Conservation (phyloP, 2,797 vertebrate species). For the Phrynocephalus guinanensis region DNA sequence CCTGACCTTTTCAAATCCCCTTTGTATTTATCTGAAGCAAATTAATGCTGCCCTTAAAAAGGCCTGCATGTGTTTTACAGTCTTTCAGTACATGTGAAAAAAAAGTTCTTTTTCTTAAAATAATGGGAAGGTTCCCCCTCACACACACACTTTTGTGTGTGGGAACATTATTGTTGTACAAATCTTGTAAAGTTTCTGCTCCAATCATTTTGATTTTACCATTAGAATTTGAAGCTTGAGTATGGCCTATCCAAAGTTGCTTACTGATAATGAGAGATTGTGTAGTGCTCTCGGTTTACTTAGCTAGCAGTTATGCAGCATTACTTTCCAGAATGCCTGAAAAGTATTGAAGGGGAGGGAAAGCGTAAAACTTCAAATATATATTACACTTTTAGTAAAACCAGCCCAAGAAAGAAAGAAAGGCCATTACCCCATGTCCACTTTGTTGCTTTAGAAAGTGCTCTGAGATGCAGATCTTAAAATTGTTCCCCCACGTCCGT, state of each 20-base stretch:
- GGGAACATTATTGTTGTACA: neutral
- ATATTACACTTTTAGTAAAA: no score
- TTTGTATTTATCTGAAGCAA: conserved; percentile 32
- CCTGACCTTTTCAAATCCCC: conserved; percentile 17
- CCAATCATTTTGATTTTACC: neutral
- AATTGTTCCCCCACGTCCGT: no score
- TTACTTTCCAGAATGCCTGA: neutral
- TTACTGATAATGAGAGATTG: neutral
- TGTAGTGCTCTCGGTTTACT: neutral
- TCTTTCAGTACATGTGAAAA: neutral
- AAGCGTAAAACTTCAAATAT: no score
- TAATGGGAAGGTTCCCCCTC: neutral
- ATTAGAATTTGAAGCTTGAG: neutral
- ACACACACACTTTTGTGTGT: neutral
- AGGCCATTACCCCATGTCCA: no score
- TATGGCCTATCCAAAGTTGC: neutral
- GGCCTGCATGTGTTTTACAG: neutral
- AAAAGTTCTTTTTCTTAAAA: neutral
- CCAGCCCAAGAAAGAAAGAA: no score
- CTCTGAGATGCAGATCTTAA: no score
- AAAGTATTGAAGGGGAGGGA: neutral
- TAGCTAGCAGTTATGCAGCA: neutral
- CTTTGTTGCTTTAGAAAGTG: no score
- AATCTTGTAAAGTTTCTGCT: neutral
- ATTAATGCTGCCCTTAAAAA: conserved; percentile 7